Conservation (phyloP, 2,113 vertebrate genomes). For the Amia ocellicauda region DNA sequence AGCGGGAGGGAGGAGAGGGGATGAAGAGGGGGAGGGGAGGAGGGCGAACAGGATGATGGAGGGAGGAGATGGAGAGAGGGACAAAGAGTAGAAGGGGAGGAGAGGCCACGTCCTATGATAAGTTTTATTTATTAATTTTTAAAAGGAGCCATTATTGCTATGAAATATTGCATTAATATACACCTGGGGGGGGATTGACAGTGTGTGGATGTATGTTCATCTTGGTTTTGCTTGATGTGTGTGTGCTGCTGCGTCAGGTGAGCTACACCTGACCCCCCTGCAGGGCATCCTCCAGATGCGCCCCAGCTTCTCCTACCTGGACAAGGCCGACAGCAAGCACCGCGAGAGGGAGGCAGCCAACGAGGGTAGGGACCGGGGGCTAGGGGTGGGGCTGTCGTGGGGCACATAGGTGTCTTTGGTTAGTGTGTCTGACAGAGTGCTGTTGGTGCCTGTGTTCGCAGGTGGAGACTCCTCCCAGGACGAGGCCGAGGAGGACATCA, state of each 20-base stretch:
- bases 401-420: not conserved
- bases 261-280: conserved; percentile 92
- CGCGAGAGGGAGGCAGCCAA: conserved; percentile 90
- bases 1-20: not conserved
- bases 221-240: too few species aligned
- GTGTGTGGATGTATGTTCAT: too few species aligned
- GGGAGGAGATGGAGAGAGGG: too few species aligned
- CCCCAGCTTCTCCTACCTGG: conserved; percentile 92
- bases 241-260: conserved; percentile 62
- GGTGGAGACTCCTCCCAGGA: conserved; percentile 97
- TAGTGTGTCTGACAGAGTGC: not conserved
- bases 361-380: conserved; percentile 67
- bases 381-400: not conserved
- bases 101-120: too few species aligned
- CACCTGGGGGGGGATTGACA: too few species aligned
- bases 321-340: conserved; percentile 92
- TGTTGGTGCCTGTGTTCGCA: conserved; percentile 39
- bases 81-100: too few species aligned
- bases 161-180: too few species aligned
- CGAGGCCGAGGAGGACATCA: conserved; percentile 90
- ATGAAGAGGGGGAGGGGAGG: not conserved
- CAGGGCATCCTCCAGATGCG: conserved; percentile 94
- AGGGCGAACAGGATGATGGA: too few species aligned
- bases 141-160: too few species aligned
- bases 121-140: too few species aligned